Base-by-base conservation (phyloP, 2,888 invertebrate genomes). In the Leucozona laternaria region DNA sequence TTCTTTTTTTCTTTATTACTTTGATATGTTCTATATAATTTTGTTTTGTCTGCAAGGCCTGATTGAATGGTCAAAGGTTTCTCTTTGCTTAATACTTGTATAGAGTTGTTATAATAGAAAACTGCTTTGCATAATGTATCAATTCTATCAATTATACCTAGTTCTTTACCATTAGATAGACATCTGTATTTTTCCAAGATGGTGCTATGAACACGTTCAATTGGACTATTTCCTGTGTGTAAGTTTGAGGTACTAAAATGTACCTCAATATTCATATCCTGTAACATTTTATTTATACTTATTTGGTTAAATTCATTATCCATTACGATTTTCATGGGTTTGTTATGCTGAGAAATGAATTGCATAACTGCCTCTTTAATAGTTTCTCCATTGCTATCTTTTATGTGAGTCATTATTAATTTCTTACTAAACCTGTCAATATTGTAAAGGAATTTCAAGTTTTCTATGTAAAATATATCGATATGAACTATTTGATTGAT, bases 61-160 rank as follows among this genome's bases (percentile, higher is more conserved):
- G 28, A 31, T 57, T 57, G 31, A 5, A 20, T 48, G 20, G 20
- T 48, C 20, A 48, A 48, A 20, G 20, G 48, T 48, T 48, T 48
- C 20, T 48, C 48, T 48, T 45, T 45, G 8, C 45, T 48, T 20
- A 48, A 48, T 20, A 48, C 48, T 48, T 48, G 48, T 48, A 48
- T 48, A 10, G 48, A 48, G 20, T 48, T 48, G 8, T 48, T 48
- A 48, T 48, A 48, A 34, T 57, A 57, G 31, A 57, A 57, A 57
- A 57, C 57, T 57, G 57, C 28, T 31, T 31, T 57, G 17, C 34
- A 57, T 31, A 57, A 11, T 34, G 57, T 57, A 57, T 57, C 57
- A 17, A 57, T 57, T 31, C n/a, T 25, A 53, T 53, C 48, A 4
- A 48, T 48, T 48, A 48, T 48, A 13, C 48, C 48, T 48, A 48